Evolutionary conservation across 92 coral and sea anemone genomes (phyloP).

Genomic region (Zoanthus sociatus): DNA sequence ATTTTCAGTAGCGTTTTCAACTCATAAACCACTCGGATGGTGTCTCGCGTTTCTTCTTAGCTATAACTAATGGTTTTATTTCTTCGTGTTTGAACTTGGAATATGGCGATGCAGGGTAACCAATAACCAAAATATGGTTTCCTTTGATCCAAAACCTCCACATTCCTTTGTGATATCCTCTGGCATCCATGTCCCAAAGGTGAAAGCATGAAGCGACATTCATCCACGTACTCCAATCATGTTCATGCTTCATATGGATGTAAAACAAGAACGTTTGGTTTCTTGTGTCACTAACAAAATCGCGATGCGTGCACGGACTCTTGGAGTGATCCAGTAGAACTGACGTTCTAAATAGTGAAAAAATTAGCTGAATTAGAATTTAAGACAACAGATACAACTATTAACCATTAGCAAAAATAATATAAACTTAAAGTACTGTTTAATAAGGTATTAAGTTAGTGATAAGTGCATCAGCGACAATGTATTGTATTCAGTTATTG

Average conservation of each 20-base stretch:
- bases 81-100: conserved; percentile 59
- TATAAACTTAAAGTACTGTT: too few relatives aligned
- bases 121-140: conserved; percentile 75
- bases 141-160: conserved; percentile 79
- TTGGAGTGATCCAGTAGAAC: conserved; percentile 71
- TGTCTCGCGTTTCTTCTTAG: conserved; percentile 48
- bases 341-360: conserved; percentile 52
- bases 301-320: conserved; percentile 73
- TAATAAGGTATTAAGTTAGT: too few relatives aligned
- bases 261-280: conserved; percentile 65
- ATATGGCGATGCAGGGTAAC: conserved; percentile 81
- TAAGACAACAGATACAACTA: neutral
- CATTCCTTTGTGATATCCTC: conserved; percentile 77
- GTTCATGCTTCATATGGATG: conserved; percentile 59
- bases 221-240: conserved; percentile 72
- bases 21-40: conserved; percentile 56
- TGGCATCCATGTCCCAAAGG: conserved; percentile 78
- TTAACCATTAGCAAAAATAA: neutral
- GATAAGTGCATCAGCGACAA: too few relatives aligned
- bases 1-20: neutral
- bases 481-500: too few relatives aligned
- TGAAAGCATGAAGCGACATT: conserved; percentile 73
- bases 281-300: conserved; percentile 67
- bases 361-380: neutral
- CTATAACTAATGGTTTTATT: conserved; percentile 59